Evolutionary conservation across 2,888 invertebrate species (phyloP), one percentile per base, ranked within the genome.

Genomic region (Agonopterix arenella): DNA sequence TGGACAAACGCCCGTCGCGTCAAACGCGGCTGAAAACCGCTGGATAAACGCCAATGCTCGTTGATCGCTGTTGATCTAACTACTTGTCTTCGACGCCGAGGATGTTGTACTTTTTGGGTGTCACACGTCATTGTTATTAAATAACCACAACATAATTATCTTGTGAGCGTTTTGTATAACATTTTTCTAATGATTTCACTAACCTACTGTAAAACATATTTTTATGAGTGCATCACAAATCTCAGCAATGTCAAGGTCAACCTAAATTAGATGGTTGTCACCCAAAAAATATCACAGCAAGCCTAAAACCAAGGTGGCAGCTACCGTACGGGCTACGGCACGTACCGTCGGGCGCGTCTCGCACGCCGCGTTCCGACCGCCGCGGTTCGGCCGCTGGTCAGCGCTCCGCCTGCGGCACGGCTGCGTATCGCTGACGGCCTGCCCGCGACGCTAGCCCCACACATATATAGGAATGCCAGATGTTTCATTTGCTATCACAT

Each of bases 1-100:
- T 78, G 90, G 70, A 93, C 90, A 73, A 92, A 92, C 68, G 91
- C 90, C 60, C 68, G 91, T 90, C 60, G 90, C 59, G 60, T 61
- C 62, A 58, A 54, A n/a, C 11, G 47, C 52, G 44, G 47, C 28
- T 28, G 28, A 28, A 28, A 28, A 7, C 28, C 7, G 28, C 28
- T 28, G 28, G 28, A 28, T 28, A 28, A 28, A 40, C 40, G 40
- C 40, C 40, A 28, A 28, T 28, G 40, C 40, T 40, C n/a, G 40
- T n/a, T n/a, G 28, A n/a, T 40, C 40, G 40, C 40, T 40, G 40
- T n/a, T 40, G 40, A 28, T 28, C 28, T 40, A 9, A 40, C 40
- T 40, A 40, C 40, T 28, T 28, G 28, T 28, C 28, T 28, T 28
- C 28, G n/a, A n/a, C 40, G 10, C 40, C 40, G 40, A 40, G 40